phyloP scores from a whole-genome alignment of 2,113 vertebrate genomes.

The Benitochromis conjunctus region DNA sequence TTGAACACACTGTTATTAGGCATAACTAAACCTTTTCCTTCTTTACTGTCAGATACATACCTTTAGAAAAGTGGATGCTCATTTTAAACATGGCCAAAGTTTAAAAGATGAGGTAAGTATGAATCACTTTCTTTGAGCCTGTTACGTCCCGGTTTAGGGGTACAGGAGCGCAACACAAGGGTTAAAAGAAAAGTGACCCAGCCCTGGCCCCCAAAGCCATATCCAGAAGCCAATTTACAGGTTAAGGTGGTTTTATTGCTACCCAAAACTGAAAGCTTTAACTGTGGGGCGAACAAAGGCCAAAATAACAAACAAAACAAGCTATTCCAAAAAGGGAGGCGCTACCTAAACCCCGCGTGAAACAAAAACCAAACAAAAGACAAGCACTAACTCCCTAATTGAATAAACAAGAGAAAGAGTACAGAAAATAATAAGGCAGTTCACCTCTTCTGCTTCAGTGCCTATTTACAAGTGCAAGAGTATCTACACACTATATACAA shows the following conservation, averaged over 20 bases:
- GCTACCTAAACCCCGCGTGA: neutral
- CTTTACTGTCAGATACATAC: neutral
- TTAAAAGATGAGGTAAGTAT: neutral
- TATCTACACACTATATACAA: neutral
- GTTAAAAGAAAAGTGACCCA: neutral
- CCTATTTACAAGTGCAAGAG: neutral
- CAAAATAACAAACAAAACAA: neutral
- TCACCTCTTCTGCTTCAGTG: too few species aligned
- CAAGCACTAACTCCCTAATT: neutral
- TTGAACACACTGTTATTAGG: neutral
- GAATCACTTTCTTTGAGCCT: neutral
- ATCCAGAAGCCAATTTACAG: neutral
- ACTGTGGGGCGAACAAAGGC: neutral
- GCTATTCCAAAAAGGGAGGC: neutral
- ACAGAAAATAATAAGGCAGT: neutral
- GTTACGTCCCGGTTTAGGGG: neutral
- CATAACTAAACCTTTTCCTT: neutral
- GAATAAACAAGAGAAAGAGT: neutral
- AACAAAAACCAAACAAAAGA: neutral
- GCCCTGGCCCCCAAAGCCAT: fast-evolving
- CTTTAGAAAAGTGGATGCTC: neutral
- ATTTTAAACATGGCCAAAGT: neutral
- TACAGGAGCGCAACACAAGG: neutral
- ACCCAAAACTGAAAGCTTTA: neutral
- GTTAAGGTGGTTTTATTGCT: neutral